These are phyloP conservation scores for Drosophila kambysellisi DNA, from an alignment of 2,888 invertebrate genomes.

Conservation along the genomic window DNA sequence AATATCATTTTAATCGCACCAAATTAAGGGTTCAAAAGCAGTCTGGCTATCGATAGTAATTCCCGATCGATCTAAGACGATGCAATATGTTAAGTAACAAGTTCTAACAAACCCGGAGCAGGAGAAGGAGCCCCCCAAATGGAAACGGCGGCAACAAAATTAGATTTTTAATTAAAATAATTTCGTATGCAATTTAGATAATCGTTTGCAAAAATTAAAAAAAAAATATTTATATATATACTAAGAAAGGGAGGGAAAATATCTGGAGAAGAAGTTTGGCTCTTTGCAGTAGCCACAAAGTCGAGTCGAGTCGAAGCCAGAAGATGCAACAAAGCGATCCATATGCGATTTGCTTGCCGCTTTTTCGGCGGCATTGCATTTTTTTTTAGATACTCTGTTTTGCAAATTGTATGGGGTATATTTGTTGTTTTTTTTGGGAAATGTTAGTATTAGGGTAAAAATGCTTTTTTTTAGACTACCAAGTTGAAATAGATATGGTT, in stretches of 20 bases:
- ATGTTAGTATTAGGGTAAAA: not conserved
- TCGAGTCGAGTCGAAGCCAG: constrained; percentile 13
- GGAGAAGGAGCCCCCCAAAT: constrained; percentile 26
- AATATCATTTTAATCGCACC: constrained; percentile 83
- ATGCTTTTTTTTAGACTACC: fast-evolving
- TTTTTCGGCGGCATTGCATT: constrained; percentile 57
- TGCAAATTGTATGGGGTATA: not conserved
- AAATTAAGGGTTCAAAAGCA: constrained; percentile 72
- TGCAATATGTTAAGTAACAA: constrained; percentile 58
- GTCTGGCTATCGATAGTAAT: constrained; percentile 26
- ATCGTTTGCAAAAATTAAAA: constrained; percentile 80
- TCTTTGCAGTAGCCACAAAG: constrained; percentile 35
- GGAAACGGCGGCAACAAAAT: constrained; percentile 77
- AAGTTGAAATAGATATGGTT: not conserved
- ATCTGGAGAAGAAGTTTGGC: constrained; percentile 31
- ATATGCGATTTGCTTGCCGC: constrained; percentile 81
- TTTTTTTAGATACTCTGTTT: constrained; percentile 15
- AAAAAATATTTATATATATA: constrained; percentile 6
- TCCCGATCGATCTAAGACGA: constrained; percentile 42
- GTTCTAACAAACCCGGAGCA: constrained; percentile 15
- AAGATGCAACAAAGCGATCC: constrained; percentile 58
- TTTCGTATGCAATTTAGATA: constrained; percentile 86
- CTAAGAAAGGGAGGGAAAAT: constrained; percentile 10
- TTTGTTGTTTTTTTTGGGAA: fast-evolving
- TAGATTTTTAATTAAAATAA: constrained; percentile 86